These are phyloP conservation scores for Neogale vison DNA, from an alignment of 2,113 vertebrate genomes.

Conservation along the genomic window DNA sequence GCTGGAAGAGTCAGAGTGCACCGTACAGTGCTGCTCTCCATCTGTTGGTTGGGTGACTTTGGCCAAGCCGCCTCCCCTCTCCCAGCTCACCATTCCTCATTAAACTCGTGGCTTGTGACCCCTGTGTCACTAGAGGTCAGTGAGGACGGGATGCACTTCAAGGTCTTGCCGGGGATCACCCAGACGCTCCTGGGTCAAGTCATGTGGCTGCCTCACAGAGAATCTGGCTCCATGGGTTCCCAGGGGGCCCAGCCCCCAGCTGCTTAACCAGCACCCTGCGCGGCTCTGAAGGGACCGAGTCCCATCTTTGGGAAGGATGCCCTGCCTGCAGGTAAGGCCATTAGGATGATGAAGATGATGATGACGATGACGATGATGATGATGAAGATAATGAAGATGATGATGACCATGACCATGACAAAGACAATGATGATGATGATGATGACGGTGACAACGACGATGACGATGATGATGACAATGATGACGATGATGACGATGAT, in stretches of 20 bases:
- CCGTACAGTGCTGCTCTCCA: background rate
- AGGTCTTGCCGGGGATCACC: background rate
- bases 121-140: background rate
- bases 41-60: background rate
- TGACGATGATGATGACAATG: rapidly evolving
- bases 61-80: background rate
- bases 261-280: background rate
- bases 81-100: background rate
- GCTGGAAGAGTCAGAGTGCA: background rate
- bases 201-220: no score
- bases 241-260: background rate
- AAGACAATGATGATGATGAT: no score
- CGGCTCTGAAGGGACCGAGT: rapidly evolving
- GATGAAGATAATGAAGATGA: no score
- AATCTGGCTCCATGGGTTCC: background rate
- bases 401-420: no score
- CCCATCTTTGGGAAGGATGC: background rate
- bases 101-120: background rate
- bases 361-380: no score
- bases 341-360: no score
- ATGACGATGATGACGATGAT: rapidly evolving
- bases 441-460: rapidly evolving
- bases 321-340: background rate
- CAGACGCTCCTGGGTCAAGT: rapidly evolving
- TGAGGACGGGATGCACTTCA: background rate